Evolutionary conservation across 2,888 invertebrate genomes (phyloP), one percentile per base, ranked within the genome.

Genomic region (Spilarctia lutea): DNA sequence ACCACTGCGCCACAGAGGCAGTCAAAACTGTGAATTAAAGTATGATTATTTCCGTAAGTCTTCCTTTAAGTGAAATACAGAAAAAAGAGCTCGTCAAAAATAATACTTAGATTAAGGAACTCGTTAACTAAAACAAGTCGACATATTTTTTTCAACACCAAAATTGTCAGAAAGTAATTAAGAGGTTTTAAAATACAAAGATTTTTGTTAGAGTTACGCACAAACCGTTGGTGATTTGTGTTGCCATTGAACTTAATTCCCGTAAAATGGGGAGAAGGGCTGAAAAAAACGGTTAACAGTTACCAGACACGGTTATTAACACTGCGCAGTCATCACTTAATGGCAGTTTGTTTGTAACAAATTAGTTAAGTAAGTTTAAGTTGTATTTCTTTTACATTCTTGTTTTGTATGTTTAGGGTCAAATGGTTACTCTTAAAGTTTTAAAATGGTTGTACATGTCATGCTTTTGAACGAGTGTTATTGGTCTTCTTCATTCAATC

Each of bases 161-260:
- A 68, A 68, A 20, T 20, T 3, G 2, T 16, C 20, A 63, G n/a
- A 63, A 70, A 39, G 35, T 71, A 65, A 63, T 71, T 71, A 72
- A 56, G 24, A 48, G 20, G 39, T 73, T 73, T 52, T 24, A 68
- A 68, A 65, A 60, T 35, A 18, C n/a, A 65, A 52, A 69, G 35
- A 73, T 33, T 33, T 42, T 42, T 35, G 13, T 42, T 63, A 73
- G 16, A 72, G 33, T 35, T 27, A 65, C 24, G 35, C 35, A 75
- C 68, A 72, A 60, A 72, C 65, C 67, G 63, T 16, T 39, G 33
- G 35, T 74, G 76, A 78, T 81, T 75, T 81, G 56, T 82, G 68
- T 75, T 72, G 71, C 67, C 71, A 70, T 71, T 72, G 30, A 76
- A 81, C 20, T 70, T 77, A 72, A 82, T 82, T 74, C 73, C 65